phyloP scores from a whole-genome alignment of 2,888 invertebrate genomes.

The Tenthredo distinguenda region DNA sequence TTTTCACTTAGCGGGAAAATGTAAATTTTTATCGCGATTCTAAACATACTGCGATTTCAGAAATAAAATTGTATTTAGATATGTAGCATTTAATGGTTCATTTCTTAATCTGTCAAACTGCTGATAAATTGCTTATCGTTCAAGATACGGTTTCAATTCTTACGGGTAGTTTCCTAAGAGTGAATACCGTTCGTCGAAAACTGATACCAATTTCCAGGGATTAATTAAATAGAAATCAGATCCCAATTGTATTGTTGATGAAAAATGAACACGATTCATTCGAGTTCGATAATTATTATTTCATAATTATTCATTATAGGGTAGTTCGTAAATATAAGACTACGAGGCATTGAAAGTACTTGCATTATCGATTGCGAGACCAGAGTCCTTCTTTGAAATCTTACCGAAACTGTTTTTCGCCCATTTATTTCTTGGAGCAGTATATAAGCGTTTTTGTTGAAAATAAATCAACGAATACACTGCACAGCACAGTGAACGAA shows the following conservation, averaged over 20 bases:
- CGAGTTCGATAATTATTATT: not conserved
- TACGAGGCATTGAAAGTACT: not conserved
- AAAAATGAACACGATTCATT: not conserved
- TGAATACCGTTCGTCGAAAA: too few species aligned
- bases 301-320: not conserved
- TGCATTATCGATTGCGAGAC: not conserved
- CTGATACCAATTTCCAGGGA: too few species aligned
- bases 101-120: not conserved
- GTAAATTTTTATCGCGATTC: too few species aligned
- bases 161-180: too few species aligned
- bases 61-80: not conserved
- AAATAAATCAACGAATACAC: conserved; percentile 8
- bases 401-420: not conserved
- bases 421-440: not conserved
- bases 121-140: too few species aligned
- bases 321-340: not conserved
- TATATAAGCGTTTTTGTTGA: conserved; percentile 23
- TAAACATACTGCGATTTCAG: not conserved
- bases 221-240: too few species aligned
- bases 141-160: too few species aligned
- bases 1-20: not conserved
- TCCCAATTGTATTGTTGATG: not conserved
- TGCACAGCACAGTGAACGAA: not conserved
- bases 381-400: not conserved
- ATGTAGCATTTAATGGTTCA: not conserved